Percentiles rank a stretch among this genome's conserved stretches.
phyloP scores from a whole-genome alignment of 2,888 invertebrate species.

The Pterostichus niger region DNA sequence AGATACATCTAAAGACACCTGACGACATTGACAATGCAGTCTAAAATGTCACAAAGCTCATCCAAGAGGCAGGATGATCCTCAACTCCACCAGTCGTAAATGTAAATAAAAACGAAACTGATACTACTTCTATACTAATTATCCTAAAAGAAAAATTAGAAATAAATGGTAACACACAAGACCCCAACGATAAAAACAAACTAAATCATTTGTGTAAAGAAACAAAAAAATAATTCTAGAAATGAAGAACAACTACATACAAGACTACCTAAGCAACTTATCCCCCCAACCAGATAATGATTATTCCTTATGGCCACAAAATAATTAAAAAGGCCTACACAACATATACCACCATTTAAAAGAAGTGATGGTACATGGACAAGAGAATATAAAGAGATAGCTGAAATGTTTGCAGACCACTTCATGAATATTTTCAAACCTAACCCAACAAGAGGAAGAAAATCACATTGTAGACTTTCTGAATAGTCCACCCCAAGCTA shows the following conservation, averaged over 20 bases:
- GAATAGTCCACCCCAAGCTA: not conserved
- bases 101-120: not conserved
- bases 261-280: not conserved
- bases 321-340: not conserved
- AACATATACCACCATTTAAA: constrained; percentile 22
- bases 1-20: constrained; percentile 56
- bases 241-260: not conserved
- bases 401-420: constrained; percentile 35
- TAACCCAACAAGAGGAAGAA: constrained; percentile 56
- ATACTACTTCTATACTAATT: too few relatives aligned
- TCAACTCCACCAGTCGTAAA: not conserved
- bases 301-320: constrained; percentile 7
- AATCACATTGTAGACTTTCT: not conserved
- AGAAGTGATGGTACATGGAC: constrained; percentile 30
- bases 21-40: constrained; percentile 68
- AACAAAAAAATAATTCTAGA: constrained; percentile 59
- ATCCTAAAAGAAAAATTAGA: not conserved
- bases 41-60: constrained; percentile 49
- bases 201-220: not conserved
- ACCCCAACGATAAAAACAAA: too few relatives aligned
- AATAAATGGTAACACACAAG: too few relatives aligned
- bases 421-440: constrained; percentile 46
- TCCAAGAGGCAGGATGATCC: constrained; percentile 65
- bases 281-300: not conserved
- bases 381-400: not conserved